Evolutionary conservation across 2,797 vertebrate species (phyloP).

Genomic region (Trichosurus vulpecula): DNA sequence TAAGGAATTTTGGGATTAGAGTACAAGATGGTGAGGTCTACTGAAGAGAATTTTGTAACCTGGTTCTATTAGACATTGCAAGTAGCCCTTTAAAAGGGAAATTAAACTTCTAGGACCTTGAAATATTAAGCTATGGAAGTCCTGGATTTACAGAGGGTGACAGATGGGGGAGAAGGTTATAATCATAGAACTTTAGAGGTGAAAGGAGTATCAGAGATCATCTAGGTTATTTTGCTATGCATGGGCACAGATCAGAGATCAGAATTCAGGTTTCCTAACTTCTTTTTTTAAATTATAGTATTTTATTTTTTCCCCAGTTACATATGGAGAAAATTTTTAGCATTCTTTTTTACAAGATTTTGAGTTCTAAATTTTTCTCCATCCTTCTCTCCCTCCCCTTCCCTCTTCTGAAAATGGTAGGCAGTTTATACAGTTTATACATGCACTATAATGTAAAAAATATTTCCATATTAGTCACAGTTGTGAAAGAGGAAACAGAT

Average conservation of each 20-base stretch:
- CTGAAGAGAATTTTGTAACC: neutral
- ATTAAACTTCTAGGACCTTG: neutral
- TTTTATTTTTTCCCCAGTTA: too few species aligned
- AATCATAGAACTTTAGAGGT: neutral
- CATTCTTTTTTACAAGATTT: too few species aligned
- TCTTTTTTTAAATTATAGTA: too few species aligned
- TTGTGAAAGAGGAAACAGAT: too few species aligned
- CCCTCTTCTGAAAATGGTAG: too few species aligned
- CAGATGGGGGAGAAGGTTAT: neutral
- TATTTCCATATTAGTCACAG: too few species aligned
- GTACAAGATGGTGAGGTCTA: neutral
- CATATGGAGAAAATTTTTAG: too few species aligned
- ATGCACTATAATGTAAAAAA: too few species aligned
- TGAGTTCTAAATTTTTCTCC: too few species aligned
- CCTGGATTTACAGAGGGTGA: neutral
- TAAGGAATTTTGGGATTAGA: conserved; percentile 24
- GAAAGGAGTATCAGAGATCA: neutral
- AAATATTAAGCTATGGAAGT: neutral
- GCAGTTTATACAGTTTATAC: too few species aligned
- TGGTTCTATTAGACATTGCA: neutral
- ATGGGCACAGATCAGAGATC: neutral
- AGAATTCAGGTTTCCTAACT: neutral
- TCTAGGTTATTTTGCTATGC: neutral
- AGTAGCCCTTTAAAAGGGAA: neutral
- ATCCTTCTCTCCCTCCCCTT: too few species aligned